Evolutionary conservation across 1,140 invertebrate species (phyloP), one percentile per base, ranked within the genome.

Genomic region (Megalonaias nervosa): DNA sequence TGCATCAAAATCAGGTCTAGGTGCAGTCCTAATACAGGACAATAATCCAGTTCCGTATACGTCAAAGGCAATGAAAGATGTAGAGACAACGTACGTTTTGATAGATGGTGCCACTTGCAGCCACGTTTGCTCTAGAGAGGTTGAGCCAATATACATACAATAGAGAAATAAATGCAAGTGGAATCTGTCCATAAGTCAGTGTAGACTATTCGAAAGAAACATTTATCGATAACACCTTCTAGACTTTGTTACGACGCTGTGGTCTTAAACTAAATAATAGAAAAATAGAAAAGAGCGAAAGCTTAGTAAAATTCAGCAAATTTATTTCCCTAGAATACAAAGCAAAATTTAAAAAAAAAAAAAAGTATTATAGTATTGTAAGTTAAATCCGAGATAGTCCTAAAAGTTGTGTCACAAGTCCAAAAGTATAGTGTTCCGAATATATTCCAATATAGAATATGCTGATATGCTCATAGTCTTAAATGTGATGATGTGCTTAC

Each of bases 81-180:
- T 86, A 61, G 90, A 93, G 81, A 31, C 82, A 67, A 91, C 91
- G 38, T 92, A 92, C 73, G 88, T 86, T 26, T 89, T 92, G 82
- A 87, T 92, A 2, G 90, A 93, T 90, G 72, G 91, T 93, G 81
- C 86, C 91, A n/a, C 81, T 92, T 1, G 88, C 91, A 9, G 91
- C 92, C 56, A 83, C 92, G 11, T 93, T 90, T 78, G 85, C 86
- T 11, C 80, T 89, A 0, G 85, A 89, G 68, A 80, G 84, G 64
- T 92, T 91, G 38, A 61, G 67, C 55, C 55, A 56, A 9, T 72
- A 68, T 66, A 58, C 55, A 0, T 79, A 48, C 5, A 67, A 65
- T 15, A 58, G 48, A 74, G 72, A 73, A 74, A 62, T 80, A 73
- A 74, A 62, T 80, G 9, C 74, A 61, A 26, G 74, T 84, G 15